These are phyloP conservation scores for Alosa alosa DNA, from an alignment of 2,113 vertebrate species.

Conservation along the genomic window DNA sequence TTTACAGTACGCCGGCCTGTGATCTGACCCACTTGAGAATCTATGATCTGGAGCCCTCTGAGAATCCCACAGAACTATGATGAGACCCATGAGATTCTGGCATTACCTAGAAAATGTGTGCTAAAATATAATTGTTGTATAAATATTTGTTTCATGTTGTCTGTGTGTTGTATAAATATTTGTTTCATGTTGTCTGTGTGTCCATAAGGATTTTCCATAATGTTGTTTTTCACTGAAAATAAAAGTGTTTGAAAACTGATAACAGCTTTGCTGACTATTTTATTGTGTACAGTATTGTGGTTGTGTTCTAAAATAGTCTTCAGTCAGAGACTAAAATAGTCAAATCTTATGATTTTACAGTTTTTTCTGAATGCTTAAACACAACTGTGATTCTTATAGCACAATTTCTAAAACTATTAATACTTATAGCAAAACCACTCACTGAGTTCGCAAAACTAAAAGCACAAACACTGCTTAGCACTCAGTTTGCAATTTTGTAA, in stretches of 20 bases:
- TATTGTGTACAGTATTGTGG: not conserved
- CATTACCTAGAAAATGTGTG: not conserved
- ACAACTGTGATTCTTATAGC: too few relatives aligned
- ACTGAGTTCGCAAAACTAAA: too few relatives aligned
- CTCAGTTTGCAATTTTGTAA: too few relatives aligned
- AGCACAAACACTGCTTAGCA: too few relatives aligned
- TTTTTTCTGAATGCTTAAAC: too few relatives aligned
- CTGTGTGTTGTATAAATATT: conserved; percentile 22
- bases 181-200: conserved; percentile 22
- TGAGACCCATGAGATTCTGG: conserved; percentile 58
- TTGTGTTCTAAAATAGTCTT: not conserved
- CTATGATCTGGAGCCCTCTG: conserved; percentile 68
- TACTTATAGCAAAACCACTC: too few relatives aligned
- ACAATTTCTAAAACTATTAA: too few relatives aligned
- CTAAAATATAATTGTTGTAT: not conserved
- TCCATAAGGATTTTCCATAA: not conserved
- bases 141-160: conserved; percentile 25
- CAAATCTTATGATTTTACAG: too few relatives aligned
- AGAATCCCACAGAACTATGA: conserved; percentile 60
- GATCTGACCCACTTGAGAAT: conserved; percentile 57
- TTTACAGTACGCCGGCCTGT: not conserved
- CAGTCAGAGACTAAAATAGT: too few relatives aligned
- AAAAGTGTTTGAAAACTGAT: conserved; percentile 32
- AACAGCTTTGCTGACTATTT: not conserved
- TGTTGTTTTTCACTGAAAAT: conserved; percentile 35